Evolutionary conservation across 2,797 vertebrate species (phyloP).

Genomic region (Odontamblyopus rebecca): DNA sequence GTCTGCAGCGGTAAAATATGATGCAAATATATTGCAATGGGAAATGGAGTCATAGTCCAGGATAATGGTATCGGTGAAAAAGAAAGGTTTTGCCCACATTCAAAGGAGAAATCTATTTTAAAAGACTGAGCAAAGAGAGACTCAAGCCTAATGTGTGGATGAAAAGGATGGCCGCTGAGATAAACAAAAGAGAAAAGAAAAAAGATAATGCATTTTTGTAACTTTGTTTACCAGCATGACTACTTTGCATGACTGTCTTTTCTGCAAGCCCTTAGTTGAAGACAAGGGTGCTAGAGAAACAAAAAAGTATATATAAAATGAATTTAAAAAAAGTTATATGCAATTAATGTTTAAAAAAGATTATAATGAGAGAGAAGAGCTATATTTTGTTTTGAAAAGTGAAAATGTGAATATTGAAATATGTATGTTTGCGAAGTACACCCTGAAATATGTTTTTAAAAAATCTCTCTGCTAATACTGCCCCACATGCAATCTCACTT

Average conservation of each 20-base stretch:
- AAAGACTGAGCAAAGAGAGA: conserved; percentile 58
- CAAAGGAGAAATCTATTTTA: conserved; percentile 23
- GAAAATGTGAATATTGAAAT: conserved; percentile 80
- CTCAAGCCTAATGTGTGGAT: conserved; percentile 43
- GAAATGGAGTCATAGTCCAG: conserved; percentile 42
- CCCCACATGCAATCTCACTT: conserved; percentile 66
- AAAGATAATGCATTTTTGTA: conserved; percentile 84
- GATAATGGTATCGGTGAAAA: conserved; percentile 41
- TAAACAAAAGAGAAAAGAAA: conserved; percentile 61
- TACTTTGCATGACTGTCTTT: conserved; percentile 86
- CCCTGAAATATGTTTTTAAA: conserved; percentile 77
- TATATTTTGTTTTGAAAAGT: conserved; percentile 86
- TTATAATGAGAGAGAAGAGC: conserved; percentile 84
- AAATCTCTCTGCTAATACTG: conserved; percentile 76
- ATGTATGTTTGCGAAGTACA: conserved; percentile 80
- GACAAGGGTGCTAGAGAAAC: conserved; percentile 80
- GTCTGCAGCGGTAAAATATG: conserved; percentile 28
- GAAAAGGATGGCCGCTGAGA: conserved; percentile 64
- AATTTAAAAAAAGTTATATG: conserved; percentile 82
- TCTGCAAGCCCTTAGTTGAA: conserved; percentile 84
- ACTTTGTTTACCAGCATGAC: conserved; percentile 88
- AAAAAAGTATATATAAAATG: conserved; percentile 78
- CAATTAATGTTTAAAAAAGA: conserved; percentile 82
- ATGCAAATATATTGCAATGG: conserved; percentile 49
- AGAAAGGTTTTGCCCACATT: conserved; percentile 25